phyloP scores from a whole-genome alignment of 1,140 invertebrate genomes.

The Phocides pigmalion region DNA sequence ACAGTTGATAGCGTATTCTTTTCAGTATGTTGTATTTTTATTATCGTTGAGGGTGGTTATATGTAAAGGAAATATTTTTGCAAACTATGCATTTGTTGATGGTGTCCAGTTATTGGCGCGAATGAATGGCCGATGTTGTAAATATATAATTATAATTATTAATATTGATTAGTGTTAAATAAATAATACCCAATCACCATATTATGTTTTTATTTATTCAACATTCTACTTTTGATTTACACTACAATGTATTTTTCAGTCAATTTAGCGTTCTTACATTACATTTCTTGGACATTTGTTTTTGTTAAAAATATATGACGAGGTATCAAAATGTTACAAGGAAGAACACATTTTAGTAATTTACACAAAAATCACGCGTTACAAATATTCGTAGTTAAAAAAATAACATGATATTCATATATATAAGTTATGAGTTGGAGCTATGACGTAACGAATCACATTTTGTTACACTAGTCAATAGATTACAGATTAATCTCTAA shows the following conservation, averaged over 20 bases:
- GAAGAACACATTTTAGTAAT: constrained; percentile 3
- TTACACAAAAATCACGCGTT: not conserved
- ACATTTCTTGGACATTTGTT: too few species aligned
- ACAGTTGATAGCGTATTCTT: constrained; percentile 11
- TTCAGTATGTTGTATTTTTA: constrained; percentile 15
- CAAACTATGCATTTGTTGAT: constrained; percentile 60
- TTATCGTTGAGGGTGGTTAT: not conserved
- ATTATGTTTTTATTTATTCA: constrained; percentile 35
- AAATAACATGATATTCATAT: too few species aligned
- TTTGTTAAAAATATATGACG: too few species aligned
- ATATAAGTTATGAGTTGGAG: too few species aligned
- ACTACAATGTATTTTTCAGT: constrained; percentile 13
- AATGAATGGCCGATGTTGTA: constrained; percentile 56
- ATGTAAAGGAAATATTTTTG: constrained; percentile 50
- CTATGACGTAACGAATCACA: too few species aligned
- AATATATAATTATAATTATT: constrained; percentile 50
- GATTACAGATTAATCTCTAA: too few species aligned
- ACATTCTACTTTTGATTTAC: not conserved
- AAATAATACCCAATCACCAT: constrained; percentile 50
- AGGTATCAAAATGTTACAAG: not conserved
- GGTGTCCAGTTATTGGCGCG: constrained; percentile 44
- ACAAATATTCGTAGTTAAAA: too few species aligned
- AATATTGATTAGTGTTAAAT: constrained; percentile 61
- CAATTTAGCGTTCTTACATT: not conserved
- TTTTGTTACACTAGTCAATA: too few species aligned